Evolutionary conservation across 2,888 invertebrate genomes (phyloP).

Genomic region (Microctonus hyperodae): DNA sequence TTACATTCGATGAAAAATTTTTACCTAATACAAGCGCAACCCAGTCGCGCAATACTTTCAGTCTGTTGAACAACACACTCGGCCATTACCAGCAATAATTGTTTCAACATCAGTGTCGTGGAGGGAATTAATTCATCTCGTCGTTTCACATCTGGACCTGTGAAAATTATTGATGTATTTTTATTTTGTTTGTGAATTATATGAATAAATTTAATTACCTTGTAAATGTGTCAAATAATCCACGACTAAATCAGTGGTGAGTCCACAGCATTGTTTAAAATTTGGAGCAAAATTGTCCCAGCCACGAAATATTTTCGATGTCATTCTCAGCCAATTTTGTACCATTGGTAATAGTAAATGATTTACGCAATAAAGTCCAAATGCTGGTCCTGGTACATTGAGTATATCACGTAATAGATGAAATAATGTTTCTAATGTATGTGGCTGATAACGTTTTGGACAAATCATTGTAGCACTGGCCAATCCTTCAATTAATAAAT

Average conservation of each 20-base stretch:
- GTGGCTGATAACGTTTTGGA: slow-evolving; percentile 79
- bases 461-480: slow-evolving; percentile 83
- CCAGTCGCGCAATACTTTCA: slow-evolving; percentile 88
- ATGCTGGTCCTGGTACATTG: slow-evolving; percentile 84
- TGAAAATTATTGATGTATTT: slow-evolving; percentile 13
- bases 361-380: slow-evolving; percentile 91
- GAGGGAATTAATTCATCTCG: slow-evolving; percentile 59
- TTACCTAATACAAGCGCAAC: slow-evolving; percentile 85
- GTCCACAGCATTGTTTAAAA: slow-evolving; percentile 94
- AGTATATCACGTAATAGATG: slow-evolving; percentile 81
- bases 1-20: background rate
- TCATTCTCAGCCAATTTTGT: slow-evolving; percentile 87
- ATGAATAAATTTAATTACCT: slow-evolving; percentile 62
- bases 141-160: slow-evolving; percentile 52
- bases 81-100: slow-evolving; percentile 82
- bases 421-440: slow-evolving; percentile 86
- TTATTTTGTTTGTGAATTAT: background rate
- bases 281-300: slow-evolving; percentile 84
- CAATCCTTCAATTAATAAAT: slow-evolving; percentile 85
- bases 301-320: slow-evolving; percentile 74
- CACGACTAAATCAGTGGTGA: slow-evolving; percentile 90
- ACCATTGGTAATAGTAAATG: slow-evolving; percentile 90
- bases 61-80: slow-evolving; percentile 91
- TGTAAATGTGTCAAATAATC: slow-evolving; percentile 82
- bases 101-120: slow-evolving; percentile 81